Evolutionary conservation across 2,113 vertebrate species (phyloP).

Genomic region (Epinephelus moara): DNA sequence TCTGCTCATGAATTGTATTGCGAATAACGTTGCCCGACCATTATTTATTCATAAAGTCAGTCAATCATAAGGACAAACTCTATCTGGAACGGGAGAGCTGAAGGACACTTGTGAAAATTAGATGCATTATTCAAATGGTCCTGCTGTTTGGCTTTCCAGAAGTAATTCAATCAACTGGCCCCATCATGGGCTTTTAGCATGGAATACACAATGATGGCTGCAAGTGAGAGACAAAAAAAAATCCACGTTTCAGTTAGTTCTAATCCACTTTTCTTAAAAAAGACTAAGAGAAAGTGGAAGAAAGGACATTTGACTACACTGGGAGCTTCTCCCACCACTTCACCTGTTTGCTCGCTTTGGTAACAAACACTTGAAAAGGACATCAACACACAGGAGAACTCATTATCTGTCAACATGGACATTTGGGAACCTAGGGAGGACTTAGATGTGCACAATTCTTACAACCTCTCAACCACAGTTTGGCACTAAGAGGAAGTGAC

Average conservation of each 20-base stretch:
- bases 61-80: slow-evolving; percentile 46
- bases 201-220: slow-evolving; percentile 9
- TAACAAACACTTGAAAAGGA: slow-evolving; percentile 1
- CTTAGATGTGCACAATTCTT: slow-evolving; percentile 7
- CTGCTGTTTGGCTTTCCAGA: slow-evolving; percentile 46
- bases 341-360: not conserved
- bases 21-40: slow-evolving; percentile 23
- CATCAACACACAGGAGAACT: not conserved
- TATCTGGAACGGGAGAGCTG: slow-evolving; percentile 42
- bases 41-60: slow-evolving; percentile 53
- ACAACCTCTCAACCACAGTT: slow-evolving; percentile 7
- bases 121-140: slow-evolving; percentile 68
- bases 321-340: slow-evolving; percentile 10
- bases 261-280: not conserved
- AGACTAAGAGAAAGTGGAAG: not conserved
- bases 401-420: too few relatives aligned
- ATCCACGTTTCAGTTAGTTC: not conserved
- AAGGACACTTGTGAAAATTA: slow-evolving; percentile 72
- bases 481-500: slow-evolving; percentile 7
- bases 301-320: not conserved
- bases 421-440: not conserved
- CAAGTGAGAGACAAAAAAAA: not conserved
- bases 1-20: slow-evolving; percentile 39
- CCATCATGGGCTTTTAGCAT: slow-evolving; percentile 39
- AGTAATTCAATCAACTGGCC: slow-evolving; percentile 56